Conservation (phyloP, 2,113 vertebrate genomes). For the Cheilinus undulatus region DNA sequence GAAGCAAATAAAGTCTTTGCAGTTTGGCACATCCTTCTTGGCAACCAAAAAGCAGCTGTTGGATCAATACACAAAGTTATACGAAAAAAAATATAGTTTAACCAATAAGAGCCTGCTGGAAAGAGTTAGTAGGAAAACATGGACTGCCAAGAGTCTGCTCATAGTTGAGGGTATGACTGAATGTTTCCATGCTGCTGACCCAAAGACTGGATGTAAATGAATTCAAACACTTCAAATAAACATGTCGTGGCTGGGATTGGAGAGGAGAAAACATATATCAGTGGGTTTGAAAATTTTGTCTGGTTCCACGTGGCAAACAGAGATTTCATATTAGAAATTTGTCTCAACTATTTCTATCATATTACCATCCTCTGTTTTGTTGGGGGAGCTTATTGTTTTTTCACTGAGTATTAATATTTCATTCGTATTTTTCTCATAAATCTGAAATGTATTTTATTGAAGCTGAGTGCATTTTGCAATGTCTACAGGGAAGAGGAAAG, state of each 20-base stretch:
- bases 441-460: conserved; percentile 79
- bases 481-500: conserved; percentile 73
- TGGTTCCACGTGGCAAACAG: conserved; percentile 23
- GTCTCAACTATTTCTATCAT: conserved; percentile 59
- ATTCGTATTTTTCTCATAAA: conserved; percentile 84
- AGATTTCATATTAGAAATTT: conserved; percentile 63
- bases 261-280: conserved; percentile 37
- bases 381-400: conserved; percentile 70
- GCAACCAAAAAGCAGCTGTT: conserved; percentile 80
- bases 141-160: conserved; percentile 73
- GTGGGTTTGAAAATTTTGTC: conserved; percentile 34
- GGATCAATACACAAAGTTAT: conserved; percentile 81
- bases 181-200: conserved; percentile 81
- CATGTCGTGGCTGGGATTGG: conserved; percentile 36
- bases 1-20: conserved; percentile 78
- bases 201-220: conserved; percentile 72
- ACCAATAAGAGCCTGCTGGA: conserved; percentile 77
- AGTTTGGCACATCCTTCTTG: conserved; percentile 77
- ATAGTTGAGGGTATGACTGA: conserved; percentile 76
- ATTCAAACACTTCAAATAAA: conserved; percentile 71
- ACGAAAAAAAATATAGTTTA: conserved; percentile 35
- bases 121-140: conserved; percentile 72
- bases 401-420: conserved; percentile 74
- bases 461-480: conserved; percentile 75
- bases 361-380: conserved; percentile 63